These are phyloP conservation scores for Diadema setosum DNA, from an alignment of 35 echinoderm and acorn worm species.

Conservation along the genomic window DNA sequence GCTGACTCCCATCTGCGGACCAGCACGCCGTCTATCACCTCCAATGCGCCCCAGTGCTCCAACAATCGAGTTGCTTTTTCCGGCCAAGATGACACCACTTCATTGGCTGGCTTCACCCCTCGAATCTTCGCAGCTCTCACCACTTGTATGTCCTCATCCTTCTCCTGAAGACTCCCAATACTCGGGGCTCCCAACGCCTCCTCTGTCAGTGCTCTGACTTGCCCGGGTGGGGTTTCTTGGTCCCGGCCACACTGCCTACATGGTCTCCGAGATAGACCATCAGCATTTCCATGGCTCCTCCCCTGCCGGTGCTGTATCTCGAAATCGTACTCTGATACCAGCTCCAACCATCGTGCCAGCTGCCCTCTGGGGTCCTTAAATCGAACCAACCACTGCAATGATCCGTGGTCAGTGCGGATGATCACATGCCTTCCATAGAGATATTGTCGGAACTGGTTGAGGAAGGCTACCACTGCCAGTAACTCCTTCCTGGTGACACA, in stretches of 20 bases:
- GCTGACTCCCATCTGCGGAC: constrained; percentile 49
- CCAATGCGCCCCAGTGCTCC: constrained; percentile 24
- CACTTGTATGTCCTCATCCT: no score
- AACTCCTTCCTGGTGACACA: constrained; percentile 33
- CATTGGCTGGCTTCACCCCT: background rate
- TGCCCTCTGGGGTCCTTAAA: constrained; percentile 21
- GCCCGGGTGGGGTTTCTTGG: background rate
- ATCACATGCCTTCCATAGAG: background rate
- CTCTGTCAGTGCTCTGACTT: background rate
- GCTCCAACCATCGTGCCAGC: constrained; percentile 8
- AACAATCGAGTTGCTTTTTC: background rate
- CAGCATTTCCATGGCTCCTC: constrained; percentile 9
- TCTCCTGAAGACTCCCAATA: background rate
- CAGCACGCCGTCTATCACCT: background rate
- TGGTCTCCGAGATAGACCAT: constrained; percentile 19
- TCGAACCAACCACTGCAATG: background rate
- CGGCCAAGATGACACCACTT: background rate
- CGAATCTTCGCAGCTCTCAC: background rate
- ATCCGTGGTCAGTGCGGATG: constrained; percentile 30
- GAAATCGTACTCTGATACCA: background rate
- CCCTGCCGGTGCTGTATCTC: constrained; percentile 10
- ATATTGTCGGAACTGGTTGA: constrained; percentile 33
- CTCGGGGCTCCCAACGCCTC: background rate
- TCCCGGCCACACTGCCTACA: constrained; percentile 10
- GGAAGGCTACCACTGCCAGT: constrained; percentile 3